Evolutionary conservation across 2,113 vertebrate genomes (phyloP).

Genomic region (Choloepus hoffmanni): DNA sequence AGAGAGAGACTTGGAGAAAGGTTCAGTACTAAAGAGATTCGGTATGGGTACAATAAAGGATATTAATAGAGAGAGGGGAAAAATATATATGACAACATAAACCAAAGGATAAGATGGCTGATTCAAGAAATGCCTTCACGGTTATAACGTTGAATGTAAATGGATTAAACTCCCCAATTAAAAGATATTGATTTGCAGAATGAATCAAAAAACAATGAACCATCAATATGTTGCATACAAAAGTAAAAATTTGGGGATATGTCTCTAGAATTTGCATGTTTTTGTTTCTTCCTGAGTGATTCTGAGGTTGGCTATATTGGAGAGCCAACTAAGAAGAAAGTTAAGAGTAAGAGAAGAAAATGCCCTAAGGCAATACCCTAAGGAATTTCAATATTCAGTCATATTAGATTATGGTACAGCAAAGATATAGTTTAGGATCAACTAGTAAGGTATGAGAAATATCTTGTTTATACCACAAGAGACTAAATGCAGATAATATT

Average conservation of each 20-base stretch:
- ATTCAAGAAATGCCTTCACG: too few species aligned
- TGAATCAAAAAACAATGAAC: too few species aligned
- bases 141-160: too few species aligned
- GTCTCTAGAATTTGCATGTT: background rate
- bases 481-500: background rate
- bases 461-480: background rate
- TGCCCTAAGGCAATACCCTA: rapidly evolving
- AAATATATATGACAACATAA: too few species aligned
- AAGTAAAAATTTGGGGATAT: background rate
- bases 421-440: background rate
- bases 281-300: background rate
- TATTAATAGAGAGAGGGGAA: too few species aligned
- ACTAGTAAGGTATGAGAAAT: background rate
- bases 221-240: too few species aligned
- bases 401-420: background rate
- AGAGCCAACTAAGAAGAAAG: background rate
- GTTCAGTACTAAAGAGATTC: too few species aligned
- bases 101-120: too few species aligned
- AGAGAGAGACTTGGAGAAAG: too few species aligned
- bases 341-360: background rate
- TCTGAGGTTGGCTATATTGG: background rate
- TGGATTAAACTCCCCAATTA: too few species aligned
- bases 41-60: too few species aligned
- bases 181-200: too few species aligned
- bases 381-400: background rate